Conservation (phyloP, 2,113 vertebrate genomes). For the Circaetus gallicus region DNA sequence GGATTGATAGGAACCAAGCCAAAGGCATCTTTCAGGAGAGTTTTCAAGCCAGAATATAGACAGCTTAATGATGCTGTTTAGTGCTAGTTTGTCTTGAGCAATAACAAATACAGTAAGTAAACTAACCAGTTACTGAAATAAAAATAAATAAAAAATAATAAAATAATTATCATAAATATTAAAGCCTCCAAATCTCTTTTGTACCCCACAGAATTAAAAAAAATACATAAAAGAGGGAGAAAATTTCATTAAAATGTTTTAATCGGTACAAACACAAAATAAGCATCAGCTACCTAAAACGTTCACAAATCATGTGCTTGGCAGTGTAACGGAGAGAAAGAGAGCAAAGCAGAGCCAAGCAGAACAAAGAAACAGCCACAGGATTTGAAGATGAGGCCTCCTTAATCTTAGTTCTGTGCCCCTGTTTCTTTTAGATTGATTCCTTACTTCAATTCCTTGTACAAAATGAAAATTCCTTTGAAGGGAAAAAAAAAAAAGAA, state of each 20-base stretch:
- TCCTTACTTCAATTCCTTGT: background rate
- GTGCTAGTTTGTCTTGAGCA: background rate
- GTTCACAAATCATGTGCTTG: background rate
- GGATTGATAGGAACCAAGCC: background rate
- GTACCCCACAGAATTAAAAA: background rate
- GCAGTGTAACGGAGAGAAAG: background rate
- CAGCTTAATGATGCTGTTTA: background rate
- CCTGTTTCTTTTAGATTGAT: background rate
- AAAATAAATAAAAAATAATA: background rate
- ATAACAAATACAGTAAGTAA: background rate
- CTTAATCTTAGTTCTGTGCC: background rate
- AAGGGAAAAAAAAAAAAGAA: accelerated
- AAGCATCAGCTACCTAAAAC: background rate
- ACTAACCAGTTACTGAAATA: background rate
- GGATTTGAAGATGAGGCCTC: background rate
- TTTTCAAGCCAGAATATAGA: background rate
- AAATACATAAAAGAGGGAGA: background rate
- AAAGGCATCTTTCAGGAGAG: background rate
- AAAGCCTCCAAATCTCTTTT: background rate
- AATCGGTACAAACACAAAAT: background rate
- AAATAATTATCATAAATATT: background rate
- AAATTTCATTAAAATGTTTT: background rate
- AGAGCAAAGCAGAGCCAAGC: background rate
- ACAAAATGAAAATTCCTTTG: background rate
- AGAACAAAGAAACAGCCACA: background rate